These are phyloP conservation scores for Acanthococcus lagerstroemiae DNA, from an alignment of 2,888 invertebrate species.

Conservation along the genomic window DNA sequence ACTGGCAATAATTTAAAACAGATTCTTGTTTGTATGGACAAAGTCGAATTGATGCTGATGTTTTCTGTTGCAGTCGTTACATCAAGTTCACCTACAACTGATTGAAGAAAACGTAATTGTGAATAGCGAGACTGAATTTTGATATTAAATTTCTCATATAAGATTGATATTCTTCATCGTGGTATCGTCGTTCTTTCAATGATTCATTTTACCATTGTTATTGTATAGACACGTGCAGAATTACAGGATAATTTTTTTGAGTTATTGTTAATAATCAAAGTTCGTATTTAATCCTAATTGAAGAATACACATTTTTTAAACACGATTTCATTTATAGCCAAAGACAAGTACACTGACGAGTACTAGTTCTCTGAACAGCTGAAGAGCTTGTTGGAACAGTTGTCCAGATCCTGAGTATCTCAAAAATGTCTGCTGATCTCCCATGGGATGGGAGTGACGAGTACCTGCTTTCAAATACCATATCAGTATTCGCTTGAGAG, in stretches of 20 bases:
- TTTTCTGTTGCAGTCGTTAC: conserved; percentile 56
- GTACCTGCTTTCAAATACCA: no score
- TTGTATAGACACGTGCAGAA: not conserved
- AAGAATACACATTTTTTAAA: not conserved
- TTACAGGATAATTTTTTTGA: not conserved
- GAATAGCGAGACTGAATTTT: conserved; percentile 13
- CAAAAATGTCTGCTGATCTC: no score
- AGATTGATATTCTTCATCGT: not conserved
- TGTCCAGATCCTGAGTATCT: no score
- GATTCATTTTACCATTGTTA: not conserved
- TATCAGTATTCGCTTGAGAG: no score
- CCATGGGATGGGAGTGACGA: no score
- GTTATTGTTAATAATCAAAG: no score
- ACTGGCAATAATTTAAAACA: conserved; percentile 17
- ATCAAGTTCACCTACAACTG: conserved; percentile 73
- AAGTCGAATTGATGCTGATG: conserved; percentile 15
- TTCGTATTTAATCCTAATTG: not conserved
- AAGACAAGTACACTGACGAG: no score
- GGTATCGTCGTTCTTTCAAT: not conserved
- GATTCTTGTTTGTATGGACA: not conserved
- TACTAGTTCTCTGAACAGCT: no score
- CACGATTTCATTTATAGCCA: no score
- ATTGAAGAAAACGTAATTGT: conserved; percentile 48
- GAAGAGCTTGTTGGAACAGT: no score
- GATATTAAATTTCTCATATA: not conserved